Conservation (phyloP, 2,888 invertebrate species). For the Yponomeuta cagnagella region DNA sequence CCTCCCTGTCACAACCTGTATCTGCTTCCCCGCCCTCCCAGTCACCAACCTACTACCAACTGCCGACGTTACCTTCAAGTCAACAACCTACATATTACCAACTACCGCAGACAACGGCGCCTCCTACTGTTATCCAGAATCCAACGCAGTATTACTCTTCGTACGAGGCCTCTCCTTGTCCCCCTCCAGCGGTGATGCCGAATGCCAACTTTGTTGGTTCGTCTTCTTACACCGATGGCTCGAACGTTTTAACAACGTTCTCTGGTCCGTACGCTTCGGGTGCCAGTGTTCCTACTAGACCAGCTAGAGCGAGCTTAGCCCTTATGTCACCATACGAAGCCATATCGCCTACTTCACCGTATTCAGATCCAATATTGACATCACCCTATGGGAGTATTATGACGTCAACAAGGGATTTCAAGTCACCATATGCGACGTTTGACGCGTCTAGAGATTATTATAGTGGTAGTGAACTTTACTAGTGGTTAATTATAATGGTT, state of each 20-base stretch:
- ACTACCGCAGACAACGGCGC: background rate
- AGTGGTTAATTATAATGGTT: background rate
- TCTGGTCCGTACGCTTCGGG: slow-evolving; percentile 4
- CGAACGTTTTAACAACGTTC: background rate
- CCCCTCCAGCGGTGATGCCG: slow-evolving; percentile 26
- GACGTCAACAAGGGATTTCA: slow-evolving; percentile 39
- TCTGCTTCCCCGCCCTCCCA: slow-evolving; percentile 10
- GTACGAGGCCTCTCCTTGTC: slow-evolving; percentile 14
- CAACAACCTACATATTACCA: background rate
- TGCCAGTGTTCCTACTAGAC: background rate
- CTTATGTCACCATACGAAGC: slow-evolving; percentile 50
- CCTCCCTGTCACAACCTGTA: background rate
- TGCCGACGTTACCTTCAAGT: background rate
- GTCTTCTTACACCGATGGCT: slow-evolving; percentile 27
- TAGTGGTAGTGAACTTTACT: background rate
- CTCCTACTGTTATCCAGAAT: slow-evolving; percentile 16
- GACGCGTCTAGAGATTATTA: background rate
- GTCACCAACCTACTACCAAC: slow-evolving; percentile 9
- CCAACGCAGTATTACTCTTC: background rate
- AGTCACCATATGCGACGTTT: slow-evolving; percentile 34
- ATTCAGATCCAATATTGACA: slow-evolving; percentile 19
- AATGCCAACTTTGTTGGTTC: slow-evolving; percentile 33
- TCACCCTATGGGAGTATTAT: background rate
- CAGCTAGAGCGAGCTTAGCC: slow-evolving; percentile 29
- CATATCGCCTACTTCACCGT: slow-evolving; percentile 28